Evolutionary conservation across 2,113 vertebrate species (phyloP).

Genomic region (Chinchilla lanigera): DNA sequence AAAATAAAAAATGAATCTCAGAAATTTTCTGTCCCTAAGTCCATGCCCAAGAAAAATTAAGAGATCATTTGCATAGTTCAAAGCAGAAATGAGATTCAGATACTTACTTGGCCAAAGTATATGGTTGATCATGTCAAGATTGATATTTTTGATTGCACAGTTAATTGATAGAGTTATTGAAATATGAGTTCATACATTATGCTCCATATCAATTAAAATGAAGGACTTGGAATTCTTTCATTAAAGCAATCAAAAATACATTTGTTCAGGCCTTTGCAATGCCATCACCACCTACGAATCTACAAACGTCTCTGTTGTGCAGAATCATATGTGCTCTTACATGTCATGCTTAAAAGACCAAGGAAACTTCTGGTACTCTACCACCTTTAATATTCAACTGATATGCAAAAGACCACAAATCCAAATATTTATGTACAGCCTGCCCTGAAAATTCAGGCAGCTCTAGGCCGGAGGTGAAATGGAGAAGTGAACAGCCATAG

Average conservation of each 20-base stretch:
- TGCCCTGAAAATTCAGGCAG: not conserved
- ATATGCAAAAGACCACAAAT: slow-evolving; percentile 18
- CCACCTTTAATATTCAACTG: slow-evolving; percentile 58
- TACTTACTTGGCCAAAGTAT: not conserved
- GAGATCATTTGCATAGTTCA: not conserved
- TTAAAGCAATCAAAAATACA: not conserved
- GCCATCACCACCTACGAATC: not conserved
- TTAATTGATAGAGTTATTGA: slow-evolving; percentile 27
- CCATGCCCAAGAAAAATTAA: slow-evolving; percentile 24
- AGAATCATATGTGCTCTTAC: not conserved
- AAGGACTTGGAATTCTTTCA: slow-evolving; percentile 3
- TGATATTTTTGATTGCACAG: not conserved
- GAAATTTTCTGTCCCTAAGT: not conserved
- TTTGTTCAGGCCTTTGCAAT: not conserved
- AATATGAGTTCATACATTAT: slow-evolving; percentile 25
- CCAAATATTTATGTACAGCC: slow-evolving; percentile 30
- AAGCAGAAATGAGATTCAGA: not conserved
- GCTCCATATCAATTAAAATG: not conserved
- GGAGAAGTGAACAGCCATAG: not conserved
- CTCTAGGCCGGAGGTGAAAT: not conserved
- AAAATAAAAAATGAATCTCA: slow-evolving; percentile 14
- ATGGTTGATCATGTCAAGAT: not conserved
- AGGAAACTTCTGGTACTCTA: not conserved
- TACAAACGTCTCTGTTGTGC: not conserved
- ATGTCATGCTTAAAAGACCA: not conserved